Conservation (phyloP, 2,113 vertebrate genomes). For the Hiodon tergisus region DNA sequence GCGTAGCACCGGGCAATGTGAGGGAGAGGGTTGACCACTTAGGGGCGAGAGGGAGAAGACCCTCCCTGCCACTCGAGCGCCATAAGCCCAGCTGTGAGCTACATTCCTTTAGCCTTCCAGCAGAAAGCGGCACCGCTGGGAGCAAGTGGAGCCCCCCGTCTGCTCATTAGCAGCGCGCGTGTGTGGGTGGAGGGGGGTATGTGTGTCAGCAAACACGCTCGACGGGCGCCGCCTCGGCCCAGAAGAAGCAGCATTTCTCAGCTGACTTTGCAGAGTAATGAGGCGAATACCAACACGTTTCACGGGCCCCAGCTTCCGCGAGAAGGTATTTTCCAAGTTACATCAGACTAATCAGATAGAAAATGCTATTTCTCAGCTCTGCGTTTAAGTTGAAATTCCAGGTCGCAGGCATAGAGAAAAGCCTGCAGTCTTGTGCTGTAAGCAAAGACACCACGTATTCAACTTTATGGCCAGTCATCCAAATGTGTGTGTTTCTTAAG, state of each 20-base stretch:
- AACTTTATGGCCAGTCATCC: neutral
- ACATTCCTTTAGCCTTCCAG: neutral
- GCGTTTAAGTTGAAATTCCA: slow-evolving; percentile 14
- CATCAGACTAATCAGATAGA: slow-evolving; percentile 35
- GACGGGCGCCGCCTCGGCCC: slow-evolving; percentile 3
- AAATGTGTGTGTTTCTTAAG: too few species aligned
- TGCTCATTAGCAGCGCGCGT: slow-evolving; percentile 28
- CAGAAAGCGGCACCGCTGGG: neutral
- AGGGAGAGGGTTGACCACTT: neutral
- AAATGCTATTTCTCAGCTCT: slow-evolving; percentile 20
- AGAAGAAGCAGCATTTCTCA: slow-evolving; percentile 34
- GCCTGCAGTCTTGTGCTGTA: neutral
- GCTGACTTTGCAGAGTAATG: slow-evolving; percentile 44
- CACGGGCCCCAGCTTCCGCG: slow-evolving; percentile 18
- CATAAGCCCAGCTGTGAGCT: neutral
- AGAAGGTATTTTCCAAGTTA: slow-evolving; percentile 37
- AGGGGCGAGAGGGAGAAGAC: neutral
- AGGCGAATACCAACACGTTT: slow-evolving; percentile 34
- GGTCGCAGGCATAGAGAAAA: neutral
- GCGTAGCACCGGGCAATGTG: neutral
- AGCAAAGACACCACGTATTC: neutral
- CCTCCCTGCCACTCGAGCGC: neutral
- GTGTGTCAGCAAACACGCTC: slow-evolving; percentile 40
- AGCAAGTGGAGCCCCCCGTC: slow-evolving; percentile 7
- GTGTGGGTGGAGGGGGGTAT: slow-evolving; percentile 14